phyloP scores from a whole-genome alignment of 92 coral and sea anemone genomes.

The Metridium senile region DNA sequence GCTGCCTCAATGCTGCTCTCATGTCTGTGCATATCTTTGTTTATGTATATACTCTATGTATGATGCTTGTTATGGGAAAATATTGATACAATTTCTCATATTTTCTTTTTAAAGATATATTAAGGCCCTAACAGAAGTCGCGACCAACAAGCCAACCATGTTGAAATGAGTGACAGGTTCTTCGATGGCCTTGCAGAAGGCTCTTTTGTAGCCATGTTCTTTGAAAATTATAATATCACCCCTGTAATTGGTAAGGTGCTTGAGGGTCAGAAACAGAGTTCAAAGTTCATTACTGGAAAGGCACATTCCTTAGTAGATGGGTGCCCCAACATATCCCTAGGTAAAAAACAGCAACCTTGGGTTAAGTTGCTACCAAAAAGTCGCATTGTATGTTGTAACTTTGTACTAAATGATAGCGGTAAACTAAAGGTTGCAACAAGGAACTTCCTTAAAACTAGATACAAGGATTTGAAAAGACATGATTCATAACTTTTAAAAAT shows the following conservation, averaged over 20 bases:
- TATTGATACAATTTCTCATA: no score
- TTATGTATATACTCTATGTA: no score
- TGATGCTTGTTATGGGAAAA: no score
- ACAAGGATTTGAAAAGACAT: constrained; percentile 32
- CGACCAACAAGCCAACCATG: constrained; percentile 29
- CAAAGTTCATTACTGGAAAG: constrained; percentile 60
- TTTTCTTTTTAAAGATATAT: no score
- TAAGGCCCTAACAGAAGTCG: constrained; percentile 44
- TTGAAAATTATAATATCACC: constrained; percentile 31
- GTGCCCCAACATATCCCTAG: constrained; percentile 27
- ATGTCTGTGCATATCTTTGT: no score
- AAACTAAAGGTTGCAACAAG: constrained; percentile 43
- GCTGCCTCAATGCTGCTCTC: no score
- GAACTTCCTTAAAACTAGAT: constrained; percentile 36
- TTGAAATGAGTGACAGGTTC: constrained; percentile 29
- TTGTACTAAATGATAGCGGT: constrained; percentile 25
- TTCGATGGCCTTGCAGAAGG: constrained; percentile 17
- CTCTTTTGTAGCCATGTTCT: constrained; percentile 15
- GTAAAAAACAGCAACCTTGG: constrained; percentile 45
- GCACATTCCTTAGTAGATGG: constrained; percentile 57
- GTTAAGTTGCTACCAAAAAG: constrained; percentile 36
- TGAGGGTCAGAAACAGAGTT: constrained; percentile 28
- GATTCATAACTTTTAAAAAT: no score
- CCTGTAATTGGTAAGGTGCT: constrained; percentile 48
- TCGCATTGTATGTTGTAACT: constrained; percentile 46